Evolutionary conservation across 2,888 invertebrate species (phyloP).

Genomic region (Pantelozetes paolii): DNA sequence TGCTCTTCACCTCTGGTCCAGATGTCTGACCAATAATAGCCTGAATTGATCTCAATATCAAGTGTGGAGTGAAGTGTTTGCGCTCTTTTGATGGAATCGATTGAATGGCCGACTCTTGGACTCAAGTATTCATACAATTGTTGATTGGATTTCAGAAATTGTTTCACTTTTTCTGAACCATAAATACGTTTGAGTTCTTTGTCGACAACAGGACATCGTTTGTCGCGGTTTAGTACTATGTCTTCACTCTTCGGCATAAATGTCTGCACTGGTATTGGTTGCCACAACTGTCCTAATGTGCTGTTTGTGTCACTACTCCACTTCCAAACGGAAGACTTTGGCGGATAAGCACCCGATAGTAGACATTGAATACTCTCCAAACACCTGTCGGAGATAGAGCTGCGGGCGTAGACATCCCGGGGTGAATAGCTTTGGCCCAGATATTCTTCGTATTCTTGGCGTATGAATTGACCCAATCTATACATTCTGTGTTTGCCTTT

Average conservation of each 20-base stretch:
- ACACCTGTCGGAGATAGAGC: constrained; percentile 36
- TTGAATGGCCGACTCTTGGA: constrained; percentile 25
- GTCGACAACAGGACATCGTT: constrained; percentile 27
- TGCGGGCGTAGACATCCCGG: constrained; percentile 27
- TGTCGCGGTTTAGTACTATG: constrained; percentile 21
- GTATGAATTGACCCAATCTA: constrained; percentile 37
- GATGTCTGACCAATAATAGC: constrained; percentile 18
- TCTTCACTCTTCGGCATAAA: constrained; percentile 30
- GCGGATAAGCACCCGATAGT: constrained; percentile 27
- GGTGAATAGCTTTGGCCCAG: constrained; percentile 25
- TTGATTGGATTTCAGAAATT: neutral
- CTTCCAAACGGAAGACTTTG: neutral
- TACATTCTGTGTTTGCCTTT: constrained; percentile 40
- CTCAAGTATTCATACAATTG: constrained; percentile 29
- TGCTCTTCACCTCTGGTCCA: constrained; percentile 39
- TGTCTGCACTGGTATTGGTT: constrained; percentile 35
- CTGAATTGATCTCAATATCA: constrained; percentile 13
- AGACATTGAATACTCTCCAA: constrained; percentile 37
- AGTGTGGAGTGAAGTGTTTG: constrained; percentile 2
- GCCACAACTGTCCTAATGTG: constrained; percentile 25
- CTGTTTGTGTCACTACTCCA: neutral
- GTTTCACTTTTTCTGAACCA: neutral
- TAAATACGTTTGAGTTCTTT: neutral
- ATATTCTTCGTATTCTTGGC: constrained; percentile 23
- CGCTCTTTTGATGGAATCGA: neutral